Evolutionary conservation across 1,140 invertebrate genomes (phyloP).

Genomic region (Aphaenogaster ashmeadi): DNA sequence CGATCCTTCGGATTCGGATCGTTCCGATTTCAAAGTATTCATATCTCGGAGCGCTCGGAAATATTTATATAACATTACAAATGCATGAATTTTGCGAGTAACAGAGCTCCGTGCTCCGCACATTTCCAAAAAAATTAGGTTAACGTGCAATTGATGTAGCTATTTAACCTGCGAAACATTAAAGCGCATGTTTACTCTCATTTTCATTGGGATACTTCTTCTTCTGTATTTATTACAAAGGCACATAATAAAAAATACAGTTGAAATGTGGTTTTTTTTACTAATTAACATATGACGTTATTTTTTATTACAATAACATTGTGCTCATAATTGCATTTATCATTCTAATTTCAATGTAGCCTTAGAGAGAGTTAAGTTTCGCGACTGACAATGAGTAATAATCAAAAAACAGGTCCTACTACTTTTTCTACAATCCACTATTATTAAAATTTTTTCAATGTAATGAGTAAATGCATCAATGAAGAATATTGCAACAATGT

Average conservation of each 20-base stretch:
- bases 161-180: neutral
- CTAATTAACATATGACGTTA: slow-evolving; percentile 15
- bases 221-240: neutral
- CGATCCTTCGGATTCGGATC: neutral
- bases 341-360: neutral
- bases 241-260: neutral
- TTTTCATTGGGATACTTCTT: slow-evolving; percentile 5
- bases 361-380: neutral
- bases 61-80: neutral
- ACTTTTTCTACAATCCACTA: neutral
- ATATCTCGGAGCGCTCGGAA: neutral
- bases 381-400: neutral
- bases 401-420: neutral
- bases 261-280: neutral
- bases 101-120: too few species aligned
- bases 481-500: neutral
- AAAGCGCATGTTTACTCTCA: neutral
- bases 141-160: neutral
- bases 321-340: neutral
- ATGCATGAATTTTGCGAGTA: neutral
- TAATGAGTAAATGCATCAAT: neutral
- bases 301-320: neutral
- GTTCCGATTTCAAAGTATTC: slow-evolving; percentile 15
- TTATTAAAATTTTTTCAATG: neutral
- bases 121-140: neutral